Base-by-base conservation (phyloP, 2,888 invertebrate species). In the Crocallis elinguaria region DNA sequence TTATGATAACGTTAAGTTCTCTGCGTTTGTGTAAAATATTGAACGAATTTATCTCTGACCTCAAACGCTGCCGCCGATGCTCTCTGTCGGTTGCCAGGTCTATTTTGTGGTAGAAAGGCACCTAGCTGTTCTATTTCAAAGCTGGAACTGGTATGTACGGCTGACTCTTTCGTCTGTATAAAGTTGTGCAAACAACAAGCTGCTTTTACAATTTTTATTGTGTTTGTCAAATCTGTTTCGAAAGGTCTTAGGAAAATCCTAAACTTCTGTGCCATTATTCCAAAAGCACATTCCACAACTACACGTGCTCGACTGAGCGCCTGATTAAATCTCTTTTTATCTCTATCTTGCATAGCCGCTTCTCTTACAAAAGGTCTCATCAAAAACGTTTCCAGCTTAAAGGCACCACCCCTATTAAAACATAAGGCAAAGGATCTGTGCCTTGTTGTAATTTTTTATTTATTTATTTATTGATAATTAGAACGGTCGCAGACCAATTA, bases 351-450 rank as follows among this genome's bases (percentile, higher is more conserved):
- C 49, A 57, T 39, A 42, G 50, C 54, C 3, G 51, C 54, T 17
- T 60, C 51, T 49, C 45, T 57, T 25, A 27, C 27, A 32, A 61
- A 61, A 61, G 58, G 62, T 56, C 54, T 58, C 51, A 59, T 59
- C 23, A 35, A 17, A 35, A 35, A 35, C 9, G 35, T 35, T 35
- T 35, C 35, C 0, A 35, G 17, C 9, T 35, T 35, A 35, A 35
- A 35, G 7, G 9, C 35, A 17, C 17, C 17, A 35, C 35, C n/a
- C 17, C 35, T 17, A 35, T 17, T 8, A 35, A 35, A 17, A 35
- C 17, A 35, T 35, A 17, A 17, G 35, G 35, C n/a, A n/a, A n/a
- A n/a, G n/a, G n/a, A n/a, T n/a, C n/a, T 16, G 17, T 35, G 9
- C 9, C 17, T 17, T 17, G 3, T 35, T 35, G 35, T n/a, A n/a